These are phyloP conservation scores for Ligdia adustata DNA, from an alignment of 2,888 invertebrate species.

Conservation along the genomic window DNA sequence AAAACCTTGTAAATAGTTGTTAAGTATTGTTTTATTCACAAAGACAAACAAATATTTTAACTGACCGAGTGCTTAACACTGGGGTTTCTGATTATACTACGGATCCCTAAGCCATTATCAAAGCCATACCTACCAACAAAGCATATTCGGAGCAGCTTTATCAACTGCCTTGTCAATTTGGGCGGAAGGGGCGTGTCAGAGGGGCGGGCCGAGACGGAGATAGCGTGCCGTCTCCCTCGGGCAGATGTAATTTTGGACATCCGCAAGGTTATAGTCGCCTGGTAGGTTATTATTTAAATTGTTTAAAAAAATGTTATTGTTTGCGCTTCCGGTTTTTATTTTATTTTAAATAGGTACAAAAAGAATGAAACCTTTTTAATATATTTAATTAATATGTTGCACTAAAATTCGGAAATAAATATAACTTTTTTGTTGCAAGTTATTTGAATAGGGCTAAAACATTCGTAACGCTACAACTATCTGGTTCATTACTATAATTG, in stretches of 20 bases:
- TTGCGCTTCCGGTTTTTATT: conserved; percentile 10
- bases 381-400: not conserved
- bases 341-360: no score
- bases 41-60: not conserved
- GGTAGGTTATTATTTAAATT: conserved; percentile 28
- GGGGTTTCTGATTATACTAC: not conserved
- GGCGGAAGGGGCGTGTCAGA: conserved; percentile 73
- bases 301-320: conserved; percentile 31
- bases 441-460: no score
- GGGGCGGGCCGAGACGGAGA: conserved; percentile 74
- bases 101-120: not conserved
- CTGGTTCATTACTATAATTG: no score
- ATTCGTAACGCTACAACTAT: no score
- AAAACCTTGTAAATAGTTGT: no score
- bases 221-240: conserved; percentile 45
- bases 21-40: not conserved
- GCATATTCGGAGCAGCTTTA: conserved; percentile 15
- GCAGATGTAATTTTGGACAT: conserved; percentile 36
- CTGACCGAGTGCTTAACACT: not conserved
- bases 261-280: conserved; percentile 32
- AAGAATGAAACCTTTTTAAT: no score
- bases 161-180: conserved; percentile 51
- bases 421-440: no score
- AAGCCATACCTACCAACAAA: not conserved
- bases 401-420: no score